These are phyloP conservation scores for Natator depressus DNA, from an alignment of 2,113 vertebrate species.

Conservation along the genomic window DNA sequence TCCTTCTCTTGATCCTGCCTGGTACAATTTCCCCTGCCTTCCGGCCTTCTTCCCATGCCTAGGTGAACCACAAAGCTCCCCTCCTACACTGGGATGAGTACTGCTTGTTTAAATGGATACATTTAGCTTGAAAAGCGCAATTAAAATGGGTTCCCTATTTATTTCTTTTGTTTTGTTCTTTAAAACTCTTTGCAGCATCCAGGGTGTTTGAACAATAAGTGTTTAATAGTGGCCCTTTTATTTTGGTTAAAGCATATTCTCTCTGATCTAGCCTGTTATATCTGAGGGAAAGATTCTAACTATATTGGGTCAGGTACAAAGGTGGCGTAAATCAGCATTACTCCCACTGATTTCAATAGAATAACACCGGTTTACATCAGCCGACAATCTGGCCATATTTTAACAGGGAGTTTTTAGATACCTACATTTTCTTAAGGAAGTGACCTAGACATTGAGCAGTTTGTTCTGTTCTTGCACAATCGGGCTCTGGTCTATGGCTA, in stretches of 20 bases:
- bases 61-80: neutral
- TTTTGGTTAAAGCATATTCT: neutral
- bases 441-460: neutral
- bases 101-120: neutral
- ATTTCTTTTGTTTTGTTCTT: neutral
- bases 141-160: neutral
- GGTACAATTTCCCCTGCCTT: neutral
- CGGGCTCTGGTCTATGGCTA: too few relatives aligned
- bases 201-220: neutral
- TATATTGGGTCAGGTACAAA: neutral
- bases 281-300: neutral
- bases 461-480: neutral
- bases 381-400: rapidly evolving
- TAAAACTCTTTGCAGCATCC: neutral
- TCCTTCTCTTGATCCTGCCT: neutral
- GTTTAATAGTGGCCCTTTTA: neutral
- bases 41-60: neutral
- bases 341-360: rapidly evolving
- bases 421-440: neutral
- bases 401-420: rapidly evolving
- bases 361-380: neutral
- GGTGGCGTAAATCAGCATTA: rapidly evolving
- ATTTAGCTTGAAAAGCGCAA: neutral
- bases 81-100: neutral
- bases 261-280: neutral